Percentiles rank a stretch among this genome's conserved stretches.
phyloP scores from a whole-genome alignment of 2,888 invertebrate genomes.

The Mongoloraphidia duomilia region DNA sequence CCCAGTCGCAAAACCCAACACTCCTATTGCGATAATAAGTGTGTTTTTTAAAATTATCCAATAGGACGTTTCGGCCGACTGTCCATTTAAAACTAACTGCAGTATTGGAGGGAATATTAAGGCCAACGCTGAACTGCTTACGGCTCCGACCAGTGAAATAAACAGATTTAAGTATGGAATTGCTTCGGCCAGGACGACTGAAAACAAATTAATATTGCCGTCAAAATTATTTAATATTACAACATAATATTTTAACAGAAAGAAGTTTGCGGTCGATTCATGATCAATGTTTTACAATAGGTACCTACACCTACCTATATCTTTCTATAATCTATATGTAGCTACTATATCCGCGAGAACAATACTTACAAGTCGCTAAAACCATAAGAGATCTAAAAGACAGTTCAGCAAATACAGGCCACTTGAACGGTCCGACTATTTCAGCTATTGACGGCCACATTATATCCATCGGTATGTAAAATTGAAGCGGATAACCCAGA shows the following conservation, averaged over 20 bases:
- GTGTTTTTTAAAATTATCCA: constrained; percentile 40
- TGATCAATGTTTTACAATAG: no score
- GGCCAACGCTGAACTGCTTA: constrained; percentile 77
- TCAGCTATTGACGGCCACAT: constrained; percentile 60
- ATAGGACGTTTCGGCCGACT: constrained; percentile 37
- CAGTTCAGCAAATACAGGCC: constrained; percentile 49
- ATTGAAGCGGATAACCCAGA: constrained; percentile 84
- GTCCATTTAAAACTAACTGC: constrained; percentile 57
- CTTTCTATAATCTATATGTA: no score
- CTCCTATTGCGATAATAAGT: constrained; percentile 48
- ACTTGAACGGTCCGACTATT: constrained; percentile 38
- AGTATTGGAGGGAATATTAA: constrained; percentile 79
- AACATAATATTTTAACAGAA: no score
- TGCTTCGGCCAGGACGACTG: constrained; percentile 72
- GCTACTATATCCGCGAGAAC: no score
- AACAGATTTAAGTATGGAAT: constrained; percentile 76
- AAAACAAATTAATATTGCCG: constrained; percentile 14
- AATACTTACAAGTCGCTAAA: constrained; percentile 66
- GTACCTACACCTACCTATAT: no score
- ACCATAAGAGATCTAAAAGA: constrained; percentile 58
- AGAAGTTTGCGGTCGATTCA: no score
- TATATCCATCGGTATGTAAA: constrained; percentile 86
- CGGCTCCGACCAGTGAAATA: constrained; percentile 83
- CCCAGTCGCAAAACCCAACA: constrained; percentile 58
- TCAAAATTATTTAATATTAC: no score